phyloP scores from a whole-genome alignment of 1,140 invertebrate species.

The Coelopa frigida region DNA sequence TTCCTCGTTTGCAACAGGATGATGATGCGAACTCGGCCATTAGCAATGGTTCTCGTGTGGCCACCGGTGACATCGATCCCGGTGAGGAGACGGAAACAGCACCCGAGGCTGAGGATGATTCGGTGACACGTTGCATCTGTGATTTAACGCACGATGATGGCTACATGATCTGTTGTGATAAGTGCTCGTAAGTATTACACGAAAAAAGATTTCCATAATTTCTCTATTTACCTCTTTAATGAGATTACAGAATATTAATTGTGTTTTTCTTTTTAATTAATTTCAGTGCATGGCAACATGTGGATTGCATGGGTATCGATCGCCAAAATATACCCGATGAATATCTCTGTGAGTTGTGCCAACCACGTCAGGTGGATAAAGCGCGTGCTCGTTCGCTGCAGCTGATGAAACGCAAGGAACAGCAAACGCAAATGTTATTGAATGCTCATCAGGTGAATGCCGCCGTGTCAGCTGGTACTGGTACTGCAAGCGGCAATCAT shows the following conservation, averaged over 20 bases:
- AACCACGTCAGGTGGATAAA: constrained; percentile 71
- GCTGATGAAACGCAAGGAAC: constrained; percentile 69
- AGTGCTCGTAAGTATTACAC: constrained; percentile 49
- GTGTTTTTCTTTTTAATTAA: not conserved
- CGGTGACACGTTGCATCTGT: constrained; percentile 87
- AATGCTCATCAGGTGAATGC: constrained; percentile 41
- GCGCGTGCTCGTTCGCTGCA: constrained; percentile 76
- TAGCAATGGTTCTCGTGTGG: constrained; percentile 50
- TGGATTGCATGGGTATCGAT: constrained; percentile 92
- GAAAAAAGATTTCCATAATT: not conserved
- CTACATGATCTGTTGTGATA: constrained; percentile 97
- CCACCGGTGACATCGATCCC: constrained; percentile 54
- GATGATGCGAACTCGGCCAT: constrained; percentile 62
- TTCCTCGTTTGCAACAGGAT: constrained; percentile 41
- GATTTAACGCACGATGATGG: constrained; percentile 94
- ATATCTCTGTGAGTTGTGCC: constrained; percentile 85
- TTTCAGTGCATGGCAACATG: constrained; percentile 87
- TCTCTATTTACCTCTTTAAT: not conserved
- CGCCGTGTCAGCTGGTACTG: constrained; percentile 18
- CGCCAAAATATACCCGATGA: constrained; percentile 86
- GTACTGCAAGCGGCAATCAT: not conserved
- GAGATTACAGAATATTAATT: not conserved
- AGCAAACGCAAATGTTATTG: constrained; percentile 45
- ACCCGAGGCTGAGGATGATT: constrained; percentile 78
- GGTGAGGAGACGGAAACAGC: constrained; percentile 84